Conservation (phyloP, 1,140 invertebrate genomes). For the Lordiphosa mommai region DNA sequence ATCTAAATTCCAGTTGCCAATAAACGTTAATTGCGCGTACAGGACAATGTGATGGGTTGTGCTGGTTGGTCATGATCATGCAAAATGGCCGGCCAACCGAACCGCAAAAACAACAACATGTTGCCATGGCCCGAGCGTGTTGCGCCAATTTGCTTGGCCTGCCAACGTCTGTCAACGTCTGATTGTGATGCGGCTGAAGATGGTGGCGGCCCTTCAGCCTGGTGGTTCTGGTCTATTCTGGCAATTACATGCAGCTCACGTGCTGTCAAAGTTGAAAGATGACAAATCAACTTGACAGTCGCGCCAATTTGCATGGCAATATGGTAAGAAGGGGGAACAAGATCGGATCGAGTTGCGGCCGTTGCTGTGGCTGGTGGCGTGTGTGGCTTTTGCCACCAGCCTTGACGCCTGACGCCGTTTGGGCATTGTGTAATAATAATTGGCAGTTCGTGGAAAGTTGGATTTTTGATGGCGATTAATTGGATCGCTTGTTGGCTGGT, state of each 20-base stretch:
- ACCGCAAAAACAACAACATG: constrained; percentile 25
- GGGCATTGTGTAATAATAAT: constrained; percentile 73
- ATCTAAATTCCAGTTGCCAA: constrained; percentile 40
- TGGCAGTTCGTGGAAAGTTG: constrained; percentile 68
- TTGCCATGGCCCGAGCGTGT: constrained; percentile 39
- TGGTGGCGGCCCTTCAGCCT: constrained; percentile 25
- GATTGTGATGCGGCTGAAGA: constrained; percentile 17
- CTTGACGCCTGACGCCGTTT: constrained; percentile 46
- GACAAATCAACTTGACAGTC: constrained; percentile 75
- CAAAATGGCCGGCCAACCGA: not conserved
- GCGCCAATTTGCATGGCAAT: constrained; percentile 69
- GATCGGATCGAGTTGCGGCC: constrained; percentile 8
- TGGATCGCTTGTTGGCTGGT: constrained; percentile 36
- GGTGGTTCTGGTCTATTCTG: constrained; percentile 17
- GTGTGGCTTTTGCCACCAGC: constrained; percentile 23
- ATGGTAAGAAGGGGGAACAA: constrained; percentile 44
- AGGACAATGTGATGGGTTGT: constrained; percentile 41
- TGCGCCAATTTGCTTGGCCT: constrained; percentile 68
- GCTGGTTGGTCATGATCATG: constrained; percentile 8
- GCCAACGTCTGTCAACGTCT: constrained; percentile 65
- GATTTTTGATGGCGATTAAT: constrained; percentile 67
- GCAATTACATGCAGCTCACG: constrained; percentile 73
- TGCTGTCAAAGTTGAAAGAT: constrained; percentile 76
- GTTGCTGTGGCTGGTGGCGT: constrained; percentile 5
- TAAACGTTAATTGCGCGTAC: constrained; percentile 40